Evolutionary conservation across 2,113 vertebrate species (phyloP), one percentile per base, ranked within the genome.

Genomic region (Probosciger aterrimus): DNA sequence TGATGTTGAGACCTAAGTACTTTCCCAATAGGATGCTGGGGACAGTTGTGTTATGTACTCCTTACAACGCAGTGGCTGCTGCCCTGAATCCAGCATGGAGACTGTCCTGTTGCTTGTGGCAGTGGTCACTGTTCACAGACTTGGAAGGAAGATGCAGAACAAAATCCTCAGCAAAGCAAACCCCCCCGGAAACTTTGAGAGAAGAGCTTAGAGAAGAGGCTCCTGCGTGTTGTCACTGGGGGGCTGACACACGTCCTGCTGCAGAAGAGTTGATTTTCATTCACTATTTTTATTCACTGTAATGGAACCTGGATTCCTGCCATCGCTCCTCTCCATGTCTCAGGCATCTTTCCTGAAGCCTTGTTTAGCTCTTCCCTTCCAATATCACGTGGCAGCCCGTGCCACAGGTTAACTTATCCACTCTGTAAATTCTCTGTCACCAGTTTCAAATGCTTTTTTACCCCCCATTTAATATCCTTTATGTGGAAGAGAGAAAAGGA

Each of bases 251-350:
- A 6, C 86, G 46, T 60, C 85, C 76, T 94, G 55, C 59, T 90
- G 46, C 41, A 28, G 11, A 35, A 60, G 88, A n/a, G 50, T 88
- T 95, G 90, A 52, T 93, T 94, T 95, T 74, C 80, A 83, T 81
- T 90, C 82, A 71, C 52, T 95, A 19, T 73, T 95, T 93, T 92
- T 76, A 46, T 82, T 82, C 33, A 19, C 64, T 44, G 20, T 73
- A 82, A 68, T 60, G 71, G 43, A 77, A 35, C 31, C 67, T 92
- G 94, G 71, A 60, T 76, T 82, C 41, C 22, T 88, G 76, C 88
- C 85, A 73, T 83, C 18, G 0, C 82, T 90, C 33, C 73, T 85
- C 70, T 82, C 3, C 4, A 6, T 41, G 49, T 88, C 68, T 80
- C n/a, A 19, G 57, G 24, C 52, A 8, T 75, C 94, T 85, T 90